Evolutionary conservation across 2,113 vertebrate genomes (phyloP), one percentile per base, ranked within the genome.

Genomic region (Halichoerus grypus): DNA sequence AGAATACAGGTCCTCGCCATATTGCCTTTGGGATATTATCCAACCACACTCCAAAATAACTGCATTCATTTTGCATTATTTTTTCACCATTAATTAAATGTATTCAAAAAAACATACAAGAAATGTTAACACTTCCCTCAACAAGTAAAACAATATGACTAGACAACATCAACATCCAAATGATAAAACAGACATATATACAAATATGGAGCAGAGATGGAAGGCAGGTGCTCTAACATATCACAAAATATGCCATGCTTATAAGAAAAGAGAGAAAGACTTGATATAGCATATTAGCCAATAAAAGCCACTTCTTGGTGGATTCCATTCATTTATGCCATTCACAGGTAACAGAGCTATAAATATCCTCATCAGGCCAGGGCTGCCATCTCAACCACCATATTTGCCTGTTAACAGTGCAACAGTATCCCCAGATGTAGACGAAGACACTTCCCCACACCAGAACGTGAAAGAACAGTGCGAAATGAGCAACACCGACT

Each of bases 151-250:
- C 85, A 74, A 14, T 7, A 86, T 15, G 42, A 91, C 67, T 42
- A 91, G 88, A 97, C 91, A 93, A 96, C 65, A 92, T 5, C 63
- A 74, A 89, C 86, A 96, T 11, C 81, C 86, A 92, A 93, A 83
- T 21, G 88, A 39, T 33, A 22, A 80, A 53, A 46, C 89, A 93
- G 1, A 77, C 46, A 76, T 33, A 71, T 10, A 61, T 0, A 18
- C 91, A 97, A 94, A 76, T 24, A 76, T 61, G 94, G 97, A 88
- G 97, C 72, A 42, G 69, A 98, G 94, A 98, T 33, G 82, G 96
- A 63, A 97, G 85, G 53, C 46, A 72, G 77, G 53, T 14, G 11
- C 51, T 93, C 59, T 39, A 65, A 18, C 1, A 0, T 51, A 26
- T 69, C 46, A 51, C 59, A 55, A 69, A 89, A 13, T 46, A 69